Conservation (phyloP, 1,140 invertebrate species). For the Chironomus tepperi region DNA sequence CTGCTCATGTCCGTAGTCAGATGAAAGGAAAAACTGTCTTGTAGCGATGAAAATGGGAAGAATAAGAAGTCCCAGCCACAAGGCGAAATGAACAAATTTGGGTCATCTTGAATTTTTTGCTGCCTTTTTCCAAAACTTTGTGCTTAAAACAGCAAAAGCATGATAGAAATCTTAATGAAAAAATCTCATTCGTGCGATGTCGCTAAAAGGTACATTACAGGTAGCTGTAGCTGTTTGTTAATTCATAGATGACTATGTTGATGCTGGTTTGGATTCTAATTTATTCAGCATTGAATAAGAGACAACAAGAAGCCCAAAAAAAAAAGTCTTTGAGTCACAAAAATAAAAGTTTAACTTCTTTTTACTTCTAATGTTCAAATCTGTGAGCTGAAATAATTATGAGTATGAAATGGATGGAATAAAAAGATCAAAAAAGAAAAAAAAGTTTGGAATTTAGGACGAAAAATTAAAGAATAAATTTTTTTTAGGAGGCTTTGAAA, state of each 20-base stretch:
- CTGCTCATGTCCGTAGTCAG: neutral
- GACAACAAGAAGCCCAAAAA: neutral
- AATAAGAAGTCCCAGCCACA: neutral
- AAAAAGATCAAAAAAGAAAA: too few species aligned
- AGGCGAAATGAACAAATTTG: neutral
- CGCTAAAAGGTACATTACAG: neutral
- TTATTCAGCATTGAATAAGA: neutral
- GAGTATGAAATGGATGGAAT: too few species aligned
- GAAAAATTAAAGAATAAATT: too few species aligned
- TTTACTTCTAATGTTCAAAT: too few species aligned
- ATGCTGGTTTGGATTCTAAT: neutral
- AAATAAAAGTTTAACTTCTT: too few species aligned
- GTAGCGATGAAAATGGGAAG: neutral
- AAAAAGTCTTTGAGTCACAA: too few species aligned
- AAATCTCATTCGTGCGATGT: neutral
- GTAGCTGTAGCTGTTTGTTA: neutral
- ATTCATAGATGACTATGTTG: neutral
- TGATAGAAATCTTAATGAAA: slow-evolving; percentile 7
- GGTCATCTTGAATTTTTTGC: neutral
- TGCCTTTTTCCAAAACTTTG: neutral
- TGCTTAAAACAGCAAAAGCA: neutral
- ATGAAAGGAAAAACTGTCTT: too few species aligned
- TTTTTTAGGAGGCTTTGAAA: too few species aligned
- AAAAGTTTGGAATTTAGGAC: too few species aligned
- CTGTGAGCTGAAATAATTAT: too few species aligned